Base-by-base conservation (phyloP, 30 jellyfish, hydroid and myxozoan species). In the Calvadosia cruxmelitensis region DNA sequence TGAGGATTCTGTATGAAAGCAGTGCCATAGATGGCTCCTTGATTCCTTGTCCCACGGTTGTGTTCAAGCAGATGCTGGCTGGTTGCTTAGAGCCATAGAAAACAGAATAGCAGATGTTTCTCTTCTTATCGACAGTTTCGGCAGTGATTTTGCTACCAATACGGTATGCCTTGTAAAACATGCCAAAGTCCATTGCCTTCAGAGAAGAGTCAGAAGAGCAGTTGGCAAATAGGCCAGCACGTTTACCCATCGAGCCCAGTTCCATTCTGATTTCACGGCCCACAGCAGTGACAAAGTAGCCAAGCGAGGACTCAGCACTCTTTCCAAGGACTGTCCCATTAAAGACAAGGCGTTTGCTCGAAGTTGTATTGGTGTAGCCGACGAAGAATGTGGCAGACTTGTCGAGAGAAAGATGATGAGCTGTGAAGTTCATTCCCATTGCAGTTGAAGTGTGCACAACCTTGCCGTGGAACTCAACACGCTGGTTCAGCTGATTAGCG, bases 401-500 rank as follows among this genome's bases (percentile, higher is more conserved):
- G 61, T 64, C 80, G 49, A 77, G 74, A 74, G 86, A 63, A 49
- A 70, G 30, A 63, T 70, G 92, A 7, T 80, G 53, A 3, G 94
- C 92, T 0, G 84, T 73, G 70, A 82, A 73, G 50, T 75, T 88
- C 68, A 82, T n/a, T 26, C 99, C 95, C 52, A 65, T 82, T 31
- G 29, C 87, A 24, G 79, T 69, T 0, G 68, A 87, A 23, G 81
- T 78, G 2, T 85, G 50, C 31, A 63, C 69, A 29, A 66, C 34
- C 49, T 74, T 51, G 25, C 99, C 99, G 34, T 69, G 72, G 73
- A 91, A 34, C 34, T 77, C 94, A 1, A 75, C 72, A 29, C 92
- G 69, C 78, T 91, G 94, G 42, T 82, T 83, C 57, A 83, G 72
- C 63, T 80, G 93, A 33, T 91, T 93, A 28, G 96, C 84, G 52